A percentile compares a stretch with the other conserved stretches of the same genome.
Conservation (phyloP, 2,113 vertebrate species). For the Lepus timidus region DNA sequence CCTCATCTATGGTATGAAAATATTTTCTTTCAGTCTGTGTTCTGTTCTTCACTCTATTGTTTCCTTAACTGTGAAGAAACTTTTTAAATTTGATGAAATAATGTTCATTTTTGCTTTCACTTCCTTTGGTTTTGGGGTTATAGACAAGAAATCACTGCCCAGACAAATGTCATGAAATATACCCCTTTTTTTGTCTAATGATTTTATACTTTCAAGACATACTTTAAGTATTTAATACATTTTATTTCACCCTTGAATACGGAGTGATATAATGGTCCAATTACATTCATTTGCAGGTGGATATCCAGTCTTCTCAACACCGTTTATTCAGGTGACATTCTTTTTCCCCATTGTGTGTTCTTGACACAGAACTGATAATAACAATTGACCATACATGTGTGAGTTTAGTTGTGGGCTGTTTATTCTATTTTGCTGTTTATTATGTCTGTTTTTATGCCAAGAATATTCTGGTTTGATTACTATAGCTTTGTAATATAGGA, state of each 20-base stretch:
- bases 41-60: neutral
- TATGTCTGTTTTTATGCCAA: neutral
- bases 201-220: neutral
- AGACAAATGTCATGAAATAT: neutral
- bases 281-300: neutral
- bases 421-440: neutral
- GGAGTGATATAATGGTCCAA: neutral
- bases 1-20: neutral
- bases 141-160: neutral
- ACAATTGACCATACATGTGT: no score
- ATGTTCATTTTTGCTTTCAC: neutral
- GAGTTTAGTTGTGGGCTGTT: no score
- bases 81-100: neutral
- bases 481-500: neutral
- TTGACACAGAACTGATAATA: neutral
- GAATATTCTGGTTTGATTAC: neutral
- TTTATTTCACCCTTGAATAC: neutral
- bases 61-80: neutral
- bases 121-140: neutral
- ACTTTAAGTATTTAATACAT: neutral
- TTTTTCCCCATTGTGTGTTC: neutral
- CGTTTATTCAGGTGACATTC: neutral
- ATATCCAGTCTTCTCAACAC: neutral
- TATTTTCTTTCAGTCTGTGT: neutral
- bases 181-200: neutral